Evolutionary conservation across 2,888 invertebrate species (phyloP).

Genomic region (Melipona beecheii): DNA sequence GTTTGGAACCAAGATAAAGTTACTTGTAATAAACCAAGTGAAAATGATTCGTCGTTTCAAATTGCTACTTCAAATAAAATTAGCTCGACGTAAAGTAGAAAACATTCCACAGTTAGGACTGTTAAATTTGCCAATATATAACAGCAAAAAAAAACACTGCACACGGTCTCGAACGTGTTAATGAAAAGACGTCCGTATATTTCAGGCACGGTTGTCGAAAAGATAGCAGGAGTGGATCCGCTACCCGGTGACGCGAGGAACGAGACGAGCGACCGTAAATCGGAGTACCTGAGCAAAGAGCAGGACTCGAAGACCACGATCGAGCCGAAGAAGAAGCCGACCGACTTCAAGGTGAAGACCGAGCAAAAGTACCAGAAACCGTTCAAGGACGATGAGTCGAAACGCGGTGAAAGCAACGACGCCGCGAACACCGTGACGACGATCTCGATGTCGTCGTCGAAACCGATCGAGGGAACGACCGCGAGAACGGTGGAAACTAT

Average conservation of each 20-base stretch:
- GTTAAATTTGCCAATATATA: slow-evolving; percentile 36
- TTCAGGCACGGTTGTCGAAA: slow-evolving; percentile 31
- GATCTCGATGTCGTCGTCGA: slow-evolving; percentile 32
- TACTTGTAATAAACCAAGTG: no score
- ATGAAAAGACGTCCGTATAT: background rate
- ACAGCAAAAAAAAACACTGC: background rate
- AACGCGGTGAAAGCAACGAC: slow-evolving; percentile 34
- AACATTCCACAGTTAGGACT: slow-evolving; percentile 4
- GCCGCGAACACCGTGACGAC: slow-evolving; percentile 31
- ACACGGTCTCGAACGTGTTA: background rate
- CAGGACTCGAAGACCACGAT: slow-evolving; percentile 60
- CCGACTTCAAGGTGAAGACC: slow-evolving; percentile 76
- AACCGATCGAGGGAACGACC: slow-evolving; percentile 28
- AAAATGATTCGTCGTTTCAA: no score
- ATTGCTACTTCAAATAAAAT: no score
- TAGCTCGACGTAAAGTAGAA: no score
- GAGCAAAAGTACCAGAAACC: slow-evolving; percentile 77
- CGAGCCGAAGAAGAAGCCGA: slow-evolving; percentile 77
- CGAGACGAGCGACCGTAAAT: slow-evolving; percentile 53
- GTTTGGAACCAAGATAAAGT: no score
- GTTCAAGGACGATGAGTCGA: slow-evolving; percentile 86
- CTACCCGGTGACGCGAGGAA: slow-evolving; percentile 43
- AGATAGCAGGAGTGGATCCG: slow-evolving; percentile 36
- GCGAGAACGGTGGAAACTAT: slow-evolving; percentile 20
- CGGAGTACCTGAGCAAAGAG: slow-evolving; percentile 54